phyloP scores from a whole-genome alignment of 1,140 invertebrate genomes.

The Venturia canescens region DNA sequence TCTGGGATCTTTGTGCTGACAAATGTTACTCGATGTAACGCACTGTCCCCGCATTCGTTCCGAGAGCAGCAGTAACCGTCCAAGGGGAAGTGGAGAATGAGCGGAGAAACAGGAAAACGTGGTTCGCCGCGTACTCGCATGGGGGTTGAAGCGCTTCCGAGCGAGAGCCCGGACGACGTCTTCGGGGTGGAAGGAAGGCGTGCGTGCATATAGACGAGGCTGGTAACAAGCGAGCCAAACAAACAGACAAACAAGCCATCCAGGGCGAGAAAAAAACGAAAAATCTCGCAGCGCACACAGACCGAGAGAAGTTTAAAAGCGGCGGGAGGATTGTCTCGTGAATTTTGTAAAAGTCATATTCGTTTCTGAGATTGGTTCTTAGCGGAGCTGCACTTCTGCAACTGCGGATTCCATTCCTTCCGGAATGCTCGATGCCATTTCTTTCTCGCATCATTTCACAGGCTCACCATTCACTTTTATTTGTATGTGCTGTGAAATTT shows the following conservation, averaged over 20 bases:
- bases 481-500: not conserved
- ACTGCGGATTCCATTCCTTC: not conserved
- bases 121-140: conserved; percentile 33
- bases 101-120: conserved; percentile 40
- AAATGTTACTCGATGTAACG: not conserved
- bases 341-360: conserved; percentile 73
- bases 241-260: conserved; percentile 71
- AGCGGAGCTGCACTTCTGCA: conserved; percentile 47
- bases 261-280: conserved; percentile 35
- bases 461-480: conserved; percentile 49
- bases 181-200: conserved; percentile 40
- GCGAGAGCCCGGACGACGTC: conserved; percentile 16
- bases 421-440: not conserved
- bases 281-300: not conserved
- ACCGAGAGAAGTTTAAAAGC: conserved; percentile 35
- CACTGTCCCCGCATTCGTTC: not conserved
- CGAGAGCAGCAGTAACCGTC: not conserved
- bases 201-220: conserved; percentile 70
- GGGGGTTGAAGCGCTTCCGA: conserved; percentile 5
- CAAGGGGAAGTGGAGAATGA: conserved; percentile 40
- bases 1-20: not conserved
- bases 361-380: conserved; percentile 71
- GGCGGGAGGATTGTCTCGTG: conserved; percentile 64
- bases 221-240: conserved; percentile 63
- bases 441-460: not conserved